Conservation (phyloP, 1,140 invertebrate species). For the Ceratina australensis region DNA sequence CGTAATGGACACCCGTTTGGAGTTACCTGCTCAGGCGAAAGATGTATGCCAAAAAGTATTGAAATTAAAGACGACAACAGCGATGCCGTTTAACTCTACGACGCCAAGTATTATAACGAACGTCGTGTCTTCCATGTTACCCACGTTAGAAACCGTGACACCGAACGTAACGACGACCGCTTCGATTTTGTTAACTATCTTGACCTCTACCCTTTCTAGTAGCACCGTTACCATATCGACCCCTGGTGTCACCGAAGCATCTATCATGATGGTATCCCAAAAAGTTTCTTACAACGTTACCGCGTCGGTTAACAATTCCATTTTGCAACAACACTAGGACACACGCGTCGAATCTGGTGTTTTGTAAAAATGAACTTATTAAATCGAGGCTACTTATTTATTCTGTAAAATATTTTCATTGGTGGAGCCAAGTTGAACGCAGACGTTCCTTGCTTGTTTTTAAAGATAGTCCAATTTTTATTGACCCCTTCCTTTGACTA, state of each 20-base stretch:
- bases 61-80: constrained; percentile 22
- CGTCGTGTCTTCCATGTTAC: constrained; percentile 60
- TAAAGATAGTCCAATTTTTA: too few species aligned
- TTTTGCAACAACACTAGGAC: constrained; percentile 68
- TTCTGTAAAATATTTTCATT: too few species aligned
- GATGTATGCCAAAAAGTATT: constrained; percentile 64
- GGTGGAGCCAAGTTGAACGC: constrained; percentile 43
- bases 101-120: constrained; percentile 61
- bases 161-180: constrained; percentile 63
- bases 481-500: too few species aligned
- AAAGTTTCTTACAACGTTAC: constrained; percentile 70
- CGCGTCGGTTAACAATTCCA: constrained; percentile 66
- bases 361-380: constrained; percentile 16
- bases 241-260: constrained; percentile 47
- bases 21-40: constrained; percentile 78
- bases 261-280: constrained; percentile 64
- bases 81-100: constrained; percentile 31
- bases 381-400: background rate
- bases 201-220: constrained; percentile 63
- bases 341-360: constrained; percentile 53
- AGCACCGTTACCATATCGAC: constrained; percentile 51
- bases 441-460: background rate
- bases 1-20: constrained; percentile 87
- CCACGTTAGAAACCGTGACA: constrained; percentile 62
- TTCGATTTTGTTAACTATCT: constrained; percentile 52